A percentile compares a stretch with the other conserved stretches of the same genome.
phyloP scores from a whole-genome alignment of 2,888 invertebrate genomes.

The Parasteatoda lunata region DNA sequence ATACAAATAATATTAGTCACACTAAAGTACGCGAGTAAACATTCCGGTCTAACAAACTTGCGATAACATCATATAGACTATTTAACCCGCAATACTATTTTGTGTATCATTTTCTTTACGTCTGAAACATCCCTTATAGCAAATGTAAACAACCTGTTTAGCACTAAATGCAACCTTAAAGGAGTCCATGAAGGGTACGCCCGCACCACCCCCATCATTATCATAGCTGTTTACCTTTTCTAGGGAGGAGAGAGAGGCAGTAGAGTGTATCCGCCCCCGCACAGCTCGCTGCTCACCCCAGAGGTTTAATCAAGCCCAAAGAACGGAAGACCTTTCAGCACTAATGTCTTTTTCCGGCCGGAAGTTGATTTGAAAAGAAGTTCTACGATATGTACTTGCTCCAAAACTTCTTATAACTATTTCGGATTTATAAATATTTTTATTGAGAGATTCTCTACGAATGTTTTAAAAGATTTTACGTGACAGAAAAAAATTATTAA shows the following conservation, averaged over 20 bases:
- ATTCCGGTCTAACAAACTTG: too few relatives aligned
- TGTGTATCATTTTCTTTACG: not conserved
- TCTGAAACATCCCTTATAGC: not conserved
- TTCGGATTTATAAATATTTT: too few relatives aligned
- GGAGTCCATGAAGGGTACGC: not conserved
- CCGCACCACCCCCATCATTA: slow-evolving; percentile 2
- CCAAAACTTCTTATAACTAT: too few relatives aligned
- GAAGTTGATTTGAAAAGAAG: not conserved
- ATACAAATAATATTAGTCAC: too few relatives aligned
- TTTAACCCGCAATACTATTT: not conserved
- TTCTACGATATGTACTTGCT: too few relatives aligned
- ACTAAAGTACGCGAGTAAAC: too few relatives aligned
- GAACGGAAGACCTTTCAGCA: slow-evolving; percentile 3
- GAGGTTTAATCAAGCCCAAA: not conserved
- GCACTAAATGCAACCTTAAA: not conserved
- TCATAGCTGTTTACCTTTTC: not conserved
- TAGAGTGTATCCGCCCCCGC: not conserved
- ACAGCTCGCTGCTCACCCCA: not conserved
- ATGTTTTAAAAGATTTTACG: too few relatives aligned
- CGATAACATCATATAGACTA: too few relatives aligned
- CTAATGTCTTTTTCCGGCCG: slow-evolving; percentile 3
- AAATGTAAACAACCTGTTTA: slow-evolving; percentile 1
- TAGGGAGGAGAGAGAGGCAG: not conserved
- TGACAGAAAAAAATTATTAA: too few relatives aligned
- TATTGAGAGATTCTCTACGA: too few relatives aligned